These are phyloP conservation scores for Hyperoplus lanceolatus DNA, from an alignment of 2,797 vertebrate species.

Conservation along the genomic window DNA sequence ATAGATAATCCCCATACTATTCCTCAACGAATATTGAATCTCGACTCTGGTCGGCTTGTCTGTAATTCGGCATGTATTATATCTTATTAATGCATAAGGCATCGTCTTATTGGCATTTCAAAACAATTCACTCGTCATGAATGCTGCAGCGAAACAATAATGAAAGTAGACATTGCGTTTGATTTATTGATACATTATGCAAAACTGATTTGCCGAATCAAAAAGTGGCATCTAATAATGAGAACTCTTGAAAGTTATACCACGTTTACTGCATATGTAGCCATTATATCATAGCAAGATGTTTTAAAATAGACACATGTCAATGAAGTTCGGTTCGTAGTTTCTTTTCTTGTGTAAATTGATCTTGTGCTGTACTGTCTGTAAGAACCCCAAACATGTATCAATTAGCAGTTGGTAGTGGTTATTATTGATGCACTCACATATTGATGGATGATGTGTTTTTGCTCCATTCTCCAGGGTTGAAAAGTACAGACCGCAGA, in stretches of 20 bases:
- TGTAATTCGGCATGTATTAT: background rate
- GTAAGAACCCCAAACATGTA: background rate
- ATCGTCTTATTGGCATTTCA: background rate
- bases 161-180: background rate
- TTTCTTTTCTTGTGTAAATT: background rate
- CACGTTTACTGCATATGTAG: accelerated
- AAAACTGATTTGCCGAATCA: constrained; percentile 16
- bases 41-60: accelerated
- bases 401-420: background rate
- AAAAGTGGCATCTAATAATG: background rate
- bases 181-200: background rate
- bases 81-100: too few species aligned
- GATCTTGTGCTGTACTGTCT: background rate
- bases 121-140: background rate
- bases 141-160: background rate
- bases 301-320: background rate
- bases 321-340: background rate
- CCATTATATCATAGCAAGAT: accelerated
- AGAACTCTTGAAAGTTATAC: accelerated
- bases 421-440: background rate
- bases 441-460: background rate
- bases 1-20: accelerated
- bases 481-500: constrained; percentile 96
- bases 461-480: constrained; percentile 85
- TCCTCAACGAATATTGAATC: background rate